Evolutionary conservation across 1,140 invertebrate species (phyloP).

Genomic region (Zaprionus tsacasi): DNA sequence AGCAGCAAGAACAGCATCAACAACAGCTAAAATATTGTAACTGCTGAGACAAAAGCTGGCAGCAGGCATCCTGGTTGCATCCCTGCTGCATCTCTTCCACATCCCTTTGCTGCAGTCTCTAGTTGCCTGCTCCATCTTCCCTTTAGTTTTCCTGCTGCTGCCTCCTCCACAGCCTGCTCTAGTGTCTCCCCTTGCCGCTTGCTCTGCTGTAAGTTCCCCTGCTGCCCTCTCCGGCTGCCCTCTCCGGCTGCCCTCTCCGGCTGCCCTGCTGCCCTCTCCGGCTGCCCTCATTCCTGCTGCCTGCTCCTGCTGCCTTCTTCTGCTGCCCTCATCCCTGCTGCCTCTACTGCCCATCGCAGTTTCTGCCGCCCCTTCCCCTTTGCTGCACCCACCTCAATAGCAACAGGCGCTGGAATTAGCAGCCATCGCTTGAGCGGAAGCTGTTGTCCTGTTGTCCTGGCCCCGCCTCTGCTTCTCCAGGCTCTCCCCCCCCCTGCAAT

Average conservation of each 20-base stretch:
- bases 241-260: not conserved
- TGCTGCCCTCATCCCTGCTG: not conserved
- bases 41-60: slow-evolving; percentile 62
- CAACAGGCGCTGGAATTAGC: slow-evolving; percentile 79
- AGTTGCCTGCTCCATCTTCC: not conserved
- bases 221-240: not conserved
- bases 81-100: slow-evolving; percentile 31
- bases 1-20: slow-evolving; percentile 3
- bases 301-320: not conserved
- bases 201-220: not conserved
- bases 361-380: not conserved
- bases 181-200: not conserved
- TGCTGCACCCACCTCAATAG: slow-evolving; percentile 48
- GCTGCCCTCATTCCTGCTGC: not conserved
- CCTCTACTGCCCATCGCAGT: not conserved
- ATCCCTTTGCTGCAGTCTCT: not conserved
- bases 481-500: not conserved
- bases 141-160: not conserved
- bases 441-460: slow-evolving; percentile 37
- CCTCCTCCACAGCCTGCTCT: not conserved
- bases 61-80: slow-evolving; percentile 68
- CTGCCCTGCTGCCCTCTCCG: not conserved
- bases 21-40: slow-evolving; percentile 24
- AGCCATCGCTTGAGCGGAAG: slow-evolving; percentile 42
- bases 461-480: no score